Percentiles rank a stretch among this genome's conserved stretches.
phyloP scores from a whole-genome alignment of 35 echinoderm and acorn worm genomes.

The Holothuria glaberrima region DNA sequence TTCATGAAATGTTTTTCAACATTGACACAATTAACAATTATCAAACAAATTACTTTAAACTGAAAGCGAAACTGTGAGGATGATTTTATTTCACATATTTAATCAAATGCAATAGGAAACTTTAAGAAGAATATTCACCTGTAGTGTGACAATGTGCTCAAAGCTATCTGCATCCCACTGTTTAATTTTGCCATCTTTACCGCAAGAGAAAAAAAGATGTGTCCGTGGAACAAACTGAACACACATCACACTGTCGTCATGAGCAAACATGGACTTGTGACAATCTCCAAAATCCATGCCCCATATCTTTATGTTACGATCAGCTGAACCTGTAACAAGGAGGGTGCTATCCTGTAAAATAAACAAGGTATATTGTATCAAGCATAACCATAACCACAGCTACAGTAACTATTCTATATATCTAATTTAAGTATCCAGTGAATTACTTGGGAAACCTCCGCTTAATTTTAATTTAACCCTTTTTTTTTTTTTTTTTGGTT shows the following conservation, averaged over 20 bases:
- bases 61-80: too few relatives aligned
- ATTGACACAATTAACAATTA: too few relatives aligned
- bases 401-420: too few relatives aligned
- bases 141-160: constrained; percentile 83
- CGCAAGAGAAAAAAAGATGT: constrained; percentile 91
- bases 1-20: too few relatives aligned
- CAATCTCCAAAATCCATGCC: constrained; percentile 95
- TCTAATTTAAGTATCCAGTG: too few relatives aligned
- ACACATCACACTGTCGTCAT: constrained; percentile 98
- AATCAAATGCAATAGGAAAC: too few relatives aligned
- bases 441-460: too few relatives aligned
- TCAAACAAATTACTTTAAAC: too few relatives aligned
- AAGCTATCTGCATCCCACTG: constrained; percentile 98
- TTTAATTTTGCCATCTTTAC: constrained; percentile 95
- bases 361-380: background rate
- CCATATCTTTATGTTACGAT: constrained; percentile 93
- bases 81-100: too few relatives aligned
- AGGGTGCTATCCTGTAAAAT: constrained; percentile 84
- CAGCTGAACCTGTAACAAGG: constrained; percentile 89
- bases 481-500: too few relatives aligned
- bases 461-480: too few relatives aligned
- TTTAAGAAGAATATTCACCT: constrained; percentile 56
- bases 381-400: too few relatives aligned
- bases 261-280: constrained; percentile 95
- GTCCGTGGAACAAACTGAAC: constrained; percentile 90